Base-by-base conservation (phyloP, 2,888 invertebrate species). In the Mystacides longicornis region DNA sequence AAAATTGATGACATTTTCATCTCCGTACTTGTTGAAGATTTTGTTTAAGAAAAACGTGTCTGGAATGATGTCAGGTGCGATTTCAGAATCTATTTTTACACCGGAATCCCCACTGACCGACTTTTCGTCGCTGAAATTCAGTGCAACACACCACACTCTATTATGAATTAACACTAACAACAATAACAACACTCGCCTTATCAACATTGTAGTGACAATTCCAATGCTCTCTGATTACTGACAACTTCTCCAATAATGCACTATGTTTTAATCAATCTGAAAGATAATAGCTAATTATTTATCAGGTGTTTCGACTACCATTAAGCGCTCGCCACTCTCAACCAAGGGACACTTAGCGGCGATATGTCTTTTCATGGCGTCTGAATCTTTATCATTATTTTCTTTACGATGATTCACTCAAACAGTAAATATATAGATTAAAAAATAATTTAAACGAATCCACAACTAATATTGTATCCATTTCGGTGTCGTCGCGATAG, bases 21-120 rank as follows among this genome's bases (percentile, higher is more conserved):
- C 70, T 21, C 81, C 81, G 63, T 81, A 81, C 65, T 81, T 81
- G 63, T 73, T 70, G 65, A 81, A 81, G 64, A 79, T 77, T 65
- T 75, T 73, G 62, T 73, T 69, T 59, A 78, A 74, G 67, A 78
- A 79, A 65, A 74, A 78, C 62, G 70, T 69, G 31, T 45, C 52
- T 3, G 52, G 52, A n/a, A n/a, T n/a, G n/a, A n/a, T n/a, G n/a
- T n/a, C n/a, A 51, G 14, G 5, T 11, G 14, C 16, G 18, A 45
- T 11, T 37, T 14, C 3, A 37, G 37, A 21, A 43, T 42, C 23
- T 46, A 46, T 45, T 52, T 46, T 43, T 43, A 27, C 27, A 7
- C 11, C 21, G 19, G 51, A 22, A 4, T 19, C 11, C 45, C 16
- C 9, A 14, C 51, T 14, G 46, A n/a, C 19, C 22, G 46, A 46